Conservation (phyloP, 2,797 vertebrate species). For the Anomalospiza imberbis region DNA sequence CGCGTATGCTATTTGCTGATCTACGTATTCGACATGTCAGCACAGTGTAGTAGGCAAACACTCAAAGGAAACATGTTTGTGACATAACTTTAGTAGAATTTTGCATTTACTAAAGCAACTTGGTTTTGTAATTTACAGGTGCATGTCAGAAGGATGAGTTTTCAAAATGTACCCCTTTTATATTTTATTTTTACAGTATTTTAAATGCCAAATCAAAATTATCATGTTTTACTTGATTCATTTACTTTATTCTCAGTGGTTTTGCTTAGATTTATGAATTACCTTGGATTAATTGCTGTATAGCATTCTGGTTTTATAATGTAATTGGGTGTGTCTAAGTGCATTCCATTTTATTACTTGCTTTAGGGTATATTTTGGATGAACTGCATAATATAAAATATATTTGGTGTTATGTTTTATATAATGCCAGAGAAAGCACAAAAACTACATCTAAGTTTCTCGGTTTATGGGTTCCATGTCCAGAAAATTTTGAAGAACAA, state of each 20-base stretch:
- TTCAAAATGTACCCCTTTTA: neutral
- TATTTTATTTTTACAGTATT: constrained; percentile 8
- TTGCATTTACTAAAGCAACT: neutral
- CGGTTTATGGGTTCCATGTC: constrained; percentile 16
- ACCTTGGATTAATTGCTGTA: constrained; percentile 52
- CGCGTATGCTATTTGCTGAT: neutral
- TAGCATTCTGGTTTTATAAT: constrained; percentile 60
- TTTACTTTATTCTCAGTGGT: constrained; percentile 55
- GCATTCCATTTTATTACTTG: constrained; percentile 62
- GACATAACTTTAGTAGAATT: neutral
- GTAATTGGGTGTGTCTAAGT: constrained; percentile 67
- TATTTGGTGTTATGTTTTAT: constrained; percentile 46
- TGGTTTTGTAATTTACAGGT: neutral
- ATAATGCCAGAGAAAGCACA: constrained; percentile 38
- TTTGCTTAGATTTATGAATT: constrained; percentile 65
- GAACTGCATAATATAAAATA: constrained; percentile 54
- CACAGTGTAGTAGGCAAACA: neutral
- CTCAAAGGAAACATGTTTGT: neutral
- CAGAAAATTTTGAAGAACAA: constrained; percentile 25
- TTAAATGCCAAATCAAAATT: constrained; percentile 45
- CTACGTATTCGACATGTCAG: neutral
- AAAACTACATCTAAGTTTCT: constrained; percentile 16
- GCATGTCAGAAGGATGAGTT: neutral
- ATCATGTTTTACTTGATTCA: constrained; percentile 7
- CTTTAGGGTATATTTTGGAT: constrained; percentile 62